A percentile compares a stretch with the other conserved stretches of the same genome.
Conservation (phyloP, 2,797 vertebrate species). For the Channa striata region DNA sequence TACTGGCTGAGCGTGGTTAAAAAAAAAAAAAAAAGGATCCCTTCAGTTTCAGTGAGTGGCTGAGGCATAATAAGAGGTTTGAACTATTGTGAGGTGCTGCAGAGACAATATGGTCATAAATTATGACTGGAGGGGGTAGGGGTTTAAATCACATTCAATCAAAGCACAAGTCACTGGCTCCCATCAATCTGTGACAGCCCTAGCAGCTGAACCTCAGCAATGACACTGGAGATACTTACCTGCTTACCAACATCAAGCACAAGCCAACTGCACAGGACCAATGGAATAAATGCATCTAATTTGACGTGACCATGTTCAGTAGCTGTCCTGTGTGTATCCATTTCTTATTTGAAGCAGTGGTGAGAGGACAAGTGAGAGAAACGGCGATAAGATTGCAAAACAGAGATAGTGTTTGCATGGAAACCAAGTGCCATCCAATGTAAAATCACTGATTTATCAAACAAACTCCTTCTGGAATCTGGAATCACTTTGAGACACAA, state of each 20-base stretch:
- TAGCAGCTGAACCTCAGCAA: slow-evolving; percentile 42
- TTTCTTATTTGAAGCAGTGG: not conserved
- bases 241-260: slow-evolving; percentile 41
- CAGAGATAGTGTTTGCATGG: too few species aligned
- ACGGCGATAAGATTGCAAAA: not conserved
- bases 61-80: slow-evolving; percentile 65
- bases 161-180: slow-evolving; percentile 64
- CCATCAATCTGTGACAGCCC: slow-evolving; percentile 61
- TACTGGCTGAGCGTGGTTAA: slow-evolving; percentile 34
- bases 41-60: slow-evolving; percentile 51
- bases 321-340: not conserved
- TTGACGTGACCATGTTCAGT: too few species aligned
- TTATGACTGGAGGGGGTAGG: slow-evolving; percentile 41
- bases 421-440: not conserved
- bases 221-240: slow-evolving; percentile 59
- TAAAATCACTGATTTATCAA: not conserved
- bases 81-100: slow-evolving; percentile 62
- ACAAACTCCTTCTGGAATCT: not conserved
- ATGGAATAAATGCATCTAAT: slow-evolving; percentile 15
- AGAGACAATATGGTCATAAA: slow-evolving; percentile 83
- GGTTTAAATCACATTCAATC: slow-evolving; percentile 77
- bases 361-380: not conserved
- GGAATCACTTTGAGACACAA: slow-evolving; percentile 25
- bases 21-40: slow-evolving; percentile 17
- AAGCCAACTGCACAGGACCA: slow-evolving; percentile 18